Conservation (phyloP, 1,140 invertebrate genomes). For the Euura saliciscinereae region DNA sequence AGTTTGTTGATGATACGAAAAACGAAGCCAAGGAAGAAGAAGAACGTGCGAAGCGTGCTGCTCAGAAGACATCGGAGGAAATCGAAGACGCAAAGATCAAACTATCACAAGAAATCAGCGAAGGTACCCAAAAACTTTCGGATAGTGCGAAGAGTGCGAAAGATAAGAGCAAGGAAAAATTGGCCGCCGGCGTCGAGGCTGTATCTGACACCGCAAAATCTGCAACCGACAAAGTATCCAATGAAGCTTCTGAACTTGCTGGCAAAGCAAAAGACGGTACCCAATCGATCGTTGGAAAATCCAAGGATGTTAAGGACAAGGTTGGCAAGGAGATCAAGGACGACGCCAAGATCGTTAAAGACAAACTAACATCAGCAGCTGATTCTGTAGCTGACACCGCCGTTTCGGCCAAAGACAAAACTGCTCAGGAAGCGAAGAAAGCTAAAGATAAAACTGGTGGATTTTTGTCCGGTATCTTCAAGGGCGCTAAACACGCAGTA, state of each 20-base stretch:
- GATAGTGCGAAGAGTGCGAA: neutral
- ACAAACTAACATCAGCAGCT: constrained; percentile 14
- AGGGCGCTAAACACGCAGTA: constrained; percentile 29
- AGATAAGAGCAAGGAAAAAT: neutral
- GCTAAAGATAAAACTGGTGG: constrained; percentile 26
- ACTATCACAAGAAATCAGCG: neutral
- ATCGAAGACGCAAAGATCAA: constrained; percentile 13
- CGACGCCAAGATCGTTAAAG: constrained; percentile 17
- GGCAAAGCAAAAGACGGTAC: constrained; percentile 18
- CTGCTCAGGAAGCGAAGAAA: constrained; percentile 24
- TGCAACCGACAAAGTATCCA: neutral
- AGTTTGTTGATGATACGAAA: constrained; percentile 39
- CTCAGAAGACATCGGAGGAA: constrained; percentile 16
- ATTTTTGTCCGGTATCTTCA: constrained; percentile 35
- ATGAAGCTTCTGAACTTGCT: constrained; percentile 13
- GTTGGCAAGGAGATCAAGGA: constrained; percentile 23
- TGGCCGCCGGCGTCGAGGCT: neutral
- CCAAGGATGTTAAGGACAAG: constrained; percentile 12
- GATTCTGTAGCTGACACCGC: constrained; percentile 10
- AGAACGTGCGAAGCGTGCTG: constrained; percentile 20
- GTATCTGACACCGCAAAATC: neutral
- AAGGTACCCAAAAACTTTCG: constrained; percentile 3
- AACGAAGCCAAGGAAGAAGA: constrained; percentile 28
- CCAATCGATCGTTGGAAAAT: neutral
- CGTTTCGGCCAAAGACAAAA: constrained; percentile 20